A percentile compares a stretch with the other conserved stretches of the same genome.
Evolutionary conservation across 37 sponge, comb jelly and placozoan genomes (phyloP).

Genomic region (Hexactinellida sp.): DNA sequence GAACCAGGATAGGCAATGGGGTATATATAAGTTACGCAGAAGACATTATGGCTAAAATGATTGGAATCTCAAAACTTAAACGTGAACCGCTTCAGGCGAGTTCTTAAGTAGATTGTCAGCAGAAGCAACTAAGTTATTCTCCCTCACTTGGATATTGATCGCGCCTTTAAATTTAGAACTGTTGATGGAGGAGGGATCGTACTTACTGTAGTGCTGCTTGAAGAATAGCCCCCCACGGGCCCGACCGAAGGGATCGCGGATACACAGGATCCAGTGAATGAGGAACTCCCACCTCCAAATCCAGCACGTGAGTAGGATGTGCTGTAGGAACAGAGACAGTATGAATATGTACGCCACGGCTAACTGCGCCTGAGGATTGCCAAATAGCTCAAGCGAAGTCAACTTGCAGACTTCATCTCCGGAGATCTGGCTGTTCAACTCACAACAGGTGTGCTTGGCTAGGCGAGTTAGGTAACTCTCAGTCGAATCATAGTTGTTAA

Average conservation of each 20-base stretch:
- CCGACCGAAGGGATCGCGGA: not conserved
- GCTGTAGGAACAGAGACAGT: not conserved
- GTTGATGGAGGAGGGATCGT: not conserved
- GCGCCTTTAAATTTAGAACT: not conserved
- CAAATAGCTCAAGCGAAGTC: not conserved
- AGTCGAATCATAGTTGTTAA: not conserved
- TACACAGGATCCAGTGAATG: not conserved
- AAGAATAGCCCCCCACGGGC: not conserved
- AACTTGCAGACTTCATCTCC: not conserved
- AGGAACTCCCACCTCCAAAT: constrained; percentile 4
- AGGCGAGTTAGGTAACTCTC: not conserved
- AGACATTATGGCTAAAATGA: not conserved
- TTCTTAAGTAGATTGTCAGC: not conserved
- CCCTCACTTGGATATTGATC: not conserved
- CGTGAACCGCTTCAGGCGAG: not conserved
- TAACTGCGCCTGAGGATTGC: not conserved
- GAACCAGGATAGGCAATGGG: not conserved
- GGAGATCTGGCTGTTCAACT: not conserved
- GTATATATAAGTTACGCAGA: no score
- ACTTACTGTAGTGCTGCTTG: not conserved
- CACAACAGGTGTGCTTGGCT: not conserved
- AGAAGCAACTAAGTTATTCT: not conserved
- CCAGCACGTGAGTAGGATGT: not conserved
- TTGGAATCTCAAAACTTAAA: not conserved
- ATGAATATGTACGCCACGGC: not conserved